These are phyloP conservation scores for Alethe castanea DNA, from an alignment of 2,113 vertebrate species.

Conservation along the genomic window DNA sequence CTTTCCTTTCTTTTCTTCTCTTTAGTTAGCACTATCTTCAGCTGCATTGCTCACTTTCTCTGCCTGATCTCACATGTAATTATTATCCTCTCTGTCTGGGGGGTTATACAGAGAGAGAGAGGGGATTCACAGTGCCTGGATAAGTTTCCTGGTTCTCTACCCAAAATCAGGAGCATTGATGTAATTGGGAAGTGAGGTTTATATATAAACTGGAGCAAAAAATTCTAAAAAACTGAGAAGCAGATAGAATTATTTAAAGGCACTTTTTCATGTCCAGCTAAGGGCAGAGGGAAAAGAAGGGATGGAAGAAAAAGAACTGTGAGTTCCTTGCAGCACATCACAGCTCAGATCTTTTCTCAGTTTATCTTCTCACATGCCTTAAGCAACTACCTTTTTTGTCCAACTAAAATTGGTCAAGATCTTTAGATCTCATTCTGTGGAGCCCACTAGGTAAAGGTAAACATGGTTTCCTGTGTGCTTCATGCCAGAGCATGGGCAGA, in stretches of 20 bases:
- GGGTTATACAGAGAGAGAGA: not conserved
- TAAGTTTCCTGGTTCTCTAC: not conserved
- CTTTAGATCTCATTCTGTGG: not conserved
- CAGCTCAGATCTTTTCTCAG: not conserved
- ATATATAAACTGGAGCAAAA: not conserved
- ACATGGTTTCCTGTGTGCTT: accelerated
- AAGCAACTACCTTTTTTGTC: not conserved
- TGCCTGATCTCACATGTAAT: not conserved
- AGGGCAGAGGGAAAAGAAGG: not conserved
- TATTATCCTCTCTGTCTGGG: not conserved
- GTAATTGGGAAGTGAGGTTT: not conserved
- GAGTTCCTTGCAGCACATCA: not conserved
- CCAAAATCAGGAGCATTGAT: not conserved
- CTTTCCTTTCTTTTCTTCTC: not conserved
- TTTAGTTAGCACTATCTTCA: not conserved
- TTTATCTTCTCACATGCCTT: not conserved
- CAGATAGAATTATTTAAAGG: not conserved
- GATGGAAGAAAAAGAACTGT: not conserved
- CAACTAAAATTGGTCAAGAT: not conserved
- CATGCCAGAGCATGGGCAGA: not conserved
- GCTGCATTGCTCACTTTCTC: not conserved
- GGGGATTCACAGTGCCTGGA: not conserved
- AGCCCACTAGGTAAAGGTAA: not conserved
- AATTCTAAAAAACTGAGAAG: not conserved
- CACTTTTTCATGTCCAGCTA: not conserved